Percentiles rank a stretch among this genome's conserved stretches.
Evolutionary conservation across 2,797 vertebrate species (phyloP).

Genomic region (Buceros bicornis): DNA sequence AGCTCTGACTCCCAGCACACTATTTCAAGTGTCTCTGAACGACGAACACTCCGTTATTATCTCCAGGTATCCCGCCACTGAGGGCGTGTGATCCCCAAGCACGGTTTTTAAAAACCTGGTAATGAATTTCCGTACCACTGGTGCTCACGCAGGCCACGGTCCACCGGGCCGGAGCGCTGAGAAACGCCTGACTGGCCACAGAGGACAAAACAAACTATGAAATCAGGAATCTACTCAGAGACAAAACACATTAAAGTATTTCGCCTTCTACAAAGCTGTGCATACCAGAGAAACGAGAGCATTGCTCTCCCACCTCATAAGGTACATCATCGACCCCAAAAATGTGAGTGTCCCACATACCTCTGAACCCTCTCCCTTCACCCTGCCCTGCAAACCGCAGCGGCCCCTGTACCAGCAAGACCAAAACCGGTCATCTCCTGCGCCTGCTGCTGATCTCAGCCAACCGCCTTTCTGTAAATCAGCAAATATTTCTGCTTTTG

Average conservation of each 20-base stretch:
- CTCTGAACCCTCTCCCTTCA: background rate
- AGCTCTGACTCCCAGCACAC: background rate
- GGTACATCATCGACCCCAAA: background rate
- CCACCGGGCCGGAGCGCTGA: background rate
- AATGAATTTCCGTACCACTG: background rate
- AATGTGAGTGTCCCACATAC: background rate
- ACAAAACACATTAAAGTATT: background rate
- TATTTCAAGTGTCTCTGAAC: background rate
- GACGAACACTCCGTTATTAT: background rate
- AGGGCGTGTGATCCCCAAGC: background rate
- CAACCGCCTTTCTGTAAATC: slow-evolving; percentile 15
- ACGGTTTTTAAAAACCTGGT: background rate
- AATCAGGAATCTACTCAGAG: background rate
- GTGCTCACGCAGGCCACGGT: background rate
- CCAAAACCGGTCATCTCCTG: background rate
- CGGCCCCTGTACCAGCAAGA: background rate
- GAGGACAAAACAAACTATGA: background rate
- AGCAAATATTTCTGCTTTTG: slow-evolving; percentile 61
- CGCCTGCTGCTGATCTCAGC: slow-evolving; percentile 24
- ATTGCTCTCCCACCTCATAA: background rate
- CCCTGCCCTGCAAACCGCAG: background rate
- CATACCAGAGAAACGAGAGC: background rate
- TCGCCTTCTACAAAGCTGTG: background rate
- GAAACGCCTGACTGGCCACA: background rate
- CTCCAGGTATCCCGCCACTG: background rate